A percentile compares a stretch with the other conserved stretches of the same genome.
Conservation (phyloP, 2,797 vertebrate species). For the Erpetoichthys calabaricus region DNA sequence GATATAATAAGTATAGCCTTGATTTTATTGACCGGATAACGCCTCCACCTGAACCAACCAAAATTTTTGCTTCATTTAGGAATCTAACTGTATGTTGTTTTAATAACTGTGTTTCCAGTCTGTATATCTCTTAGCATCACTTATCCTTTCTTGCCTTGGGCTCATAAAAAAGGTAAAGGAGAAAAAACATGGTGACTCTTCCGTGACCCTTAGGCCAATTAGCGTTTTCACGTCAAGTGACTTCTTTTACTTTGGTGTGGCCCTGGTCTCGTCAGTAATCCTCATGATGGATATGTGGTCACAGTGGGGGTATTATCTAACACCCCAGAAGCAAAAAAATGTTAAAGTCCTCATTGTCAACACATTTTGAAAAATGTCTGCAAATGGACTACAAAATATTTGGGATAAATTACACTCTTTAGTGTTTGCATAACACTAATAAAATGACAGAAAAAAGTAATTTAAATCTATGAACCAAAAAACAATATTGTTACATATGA, state of each 20-base stretch:
- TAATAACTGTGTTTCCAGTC: too few species aligned
- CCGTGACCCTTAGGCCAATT: conserved; percentile 37
- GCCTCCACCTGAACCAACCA: conserved; percentile 32
- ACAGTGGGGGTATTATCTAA: conserved; percentile 26
- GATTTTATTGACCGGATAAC: conserved; percentile 56
- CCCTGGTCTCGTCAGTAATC: conserved; percentile 38
- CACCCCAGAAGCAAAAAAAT: conserved; percentile 28
- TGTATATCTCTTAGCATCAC: neutral
- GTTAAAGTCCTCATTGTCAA: conserved; percentile 14
- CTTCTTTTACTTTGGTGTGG: conserved; percentile 31
- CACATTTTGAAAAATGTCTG: too few species aligned
- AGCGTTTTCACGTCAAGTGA: conserved; percentile 30
- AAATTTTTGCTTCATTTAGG: neutral
- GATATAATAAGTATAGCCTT: conserved; percentile 57
- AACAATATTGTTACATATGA: too few species aligned
- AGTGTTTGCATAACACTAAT: too few species aligned
- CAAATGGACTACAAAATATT: too few species aligned
- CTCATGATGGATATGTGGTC: conserved; percentile 44
- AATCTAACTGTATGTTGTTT: too few species aligned
- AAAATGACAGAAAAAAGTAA: too few species aligned
- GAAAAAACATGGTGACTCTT: conserved; percentile 18
- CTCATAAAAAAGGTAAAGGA: conserved; percentile 8
- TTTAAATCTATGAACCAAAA: too few species aligned
- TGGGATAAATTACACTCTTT: too few species aligned
- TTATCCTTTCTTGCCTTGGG: conserved; percentile 6